Base-by-base conservation (phyloP, 2,113 vertebrate genomes). In the Gnathonemus echidnorhynchus region DNA sequence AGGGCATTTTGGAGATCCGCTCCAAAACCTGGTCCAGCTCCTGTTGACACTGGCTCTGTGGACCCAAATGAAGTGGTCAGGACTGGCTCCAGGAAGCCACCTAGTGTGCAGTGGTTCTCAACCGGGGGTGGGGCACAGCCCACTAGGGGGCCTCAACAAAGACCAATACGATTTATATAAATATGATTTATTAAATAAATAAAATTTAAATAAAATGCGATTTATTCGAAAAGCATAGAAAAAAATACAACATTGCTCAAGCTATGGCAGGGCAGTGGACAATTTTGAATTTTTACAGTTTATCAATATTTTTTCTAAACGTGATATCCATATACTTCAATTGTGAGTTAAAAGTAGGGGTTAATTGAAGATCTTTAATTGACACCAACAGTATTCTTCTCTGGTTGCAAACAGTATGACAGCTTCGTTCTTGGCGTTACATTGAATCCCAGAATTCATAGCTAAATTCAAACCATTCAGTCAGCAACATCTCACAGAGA, bases 11-110 rank as follows among this genome's bases (percentile, higher is more conserved):
- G 3, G 97, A 97, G 92, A 99, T 98, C 89, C 97, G 96, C 92
- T 98, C 97, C 91, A 99, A 93, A 91, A 98, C 98, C 91, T 95
- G 95, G 94, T 98, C 97, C 94, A 99, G 80, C 92, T 99, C 97
- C 94, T 97, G 96, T 94, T 98, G 96, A 95, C 98, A 99, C 88
- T 96, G 95, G 11, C 95, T 98, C 98, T 99, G 95, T 77, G 17
- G 90, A 91, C 11, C 88, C 50, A 42, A 77, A 50, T 17, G 39
- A 90, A 35, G 9, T 3, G 8, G 11, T 86, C 50, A 91, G 91
- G 50, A 90, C 83, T 46, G 52, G 66, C 5, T 58, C 52, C 86
- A 24, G 91, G 92, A 70, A 89, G 91, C 49, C 80, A 46, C 46
- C 84, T 8, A 83, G 77, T 58, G 77, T 58, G 58, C 9, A 27